phyloP scores from a whole-genome alignment of 1,140 invertebrate species.

The Bombus difficillimus region DNA sequence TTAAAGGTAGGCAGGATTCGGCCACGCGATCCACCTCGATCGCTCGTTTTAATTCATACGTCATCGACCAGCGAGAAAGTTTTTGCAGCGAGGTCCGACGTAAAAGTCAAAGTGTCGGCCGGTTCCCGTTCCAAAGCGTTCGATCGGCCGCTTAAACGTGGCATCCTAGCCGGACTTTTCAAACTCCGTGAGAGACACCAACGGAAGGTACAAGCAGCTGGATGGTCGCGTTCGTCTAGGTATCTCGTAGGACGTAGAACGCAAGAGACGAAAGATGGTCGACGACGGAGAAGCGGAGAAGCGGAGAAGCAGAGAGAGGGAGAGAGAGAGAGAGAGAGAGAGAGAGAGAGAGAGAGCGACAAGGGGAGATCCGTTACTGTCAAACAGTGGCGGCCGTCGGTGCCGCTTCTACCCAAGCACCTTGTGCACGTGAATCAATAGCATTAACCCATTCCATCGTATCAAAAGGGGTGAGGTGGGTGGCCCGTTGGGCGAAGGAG shows the following conservation, averaged over 20 bases:
- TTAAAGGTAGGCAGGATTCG: not conserved
- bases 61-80: not conserved
- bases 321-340: not conserved
- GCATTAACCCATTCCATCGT: slow-evolving; percentile 83
- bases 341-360: slow-evolving; percentile 8
- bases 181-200: slow-evolving; percentile 5
- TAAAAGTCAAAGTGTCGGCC: slow-evolving; percentile 28
- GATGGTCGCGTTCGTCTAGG: slow-evolving; percentile 46
- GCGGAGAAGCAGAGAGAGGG: not conserved
- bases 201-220: slow-evolving; percentile 44
- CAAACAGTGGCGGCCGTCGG: slow-evolving; percentile 79
- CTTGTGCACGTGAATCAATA: slow-evolving; percentile 83
- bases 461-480: slow-evolving; percentile 77
- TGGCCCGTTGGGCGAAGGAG: slow-evolving; percentile 54
- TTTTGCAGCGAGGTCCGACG: not conserved
- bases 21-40: not conserved
- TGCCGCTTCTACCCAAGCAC: slow-evolving; percentile 66
- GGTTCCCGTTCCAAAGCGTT: not conserved
- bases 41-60: not conserved
- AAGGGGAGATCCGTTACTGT: slow-evolving; percentile 81
- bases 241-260: slow-evolving; percentile 26
- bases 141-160: slow-evolving; percentile 17
- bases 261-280: slow-evolving; percentile 42
- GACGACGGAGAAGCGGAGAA: slow-evolving; percentile 18
- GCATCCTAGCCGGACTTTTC: slow-evolving; percentile 15